Conservation (phyloP, 1,140 invertebrate genomes). For the Odontomachus brunneus region DNA sequence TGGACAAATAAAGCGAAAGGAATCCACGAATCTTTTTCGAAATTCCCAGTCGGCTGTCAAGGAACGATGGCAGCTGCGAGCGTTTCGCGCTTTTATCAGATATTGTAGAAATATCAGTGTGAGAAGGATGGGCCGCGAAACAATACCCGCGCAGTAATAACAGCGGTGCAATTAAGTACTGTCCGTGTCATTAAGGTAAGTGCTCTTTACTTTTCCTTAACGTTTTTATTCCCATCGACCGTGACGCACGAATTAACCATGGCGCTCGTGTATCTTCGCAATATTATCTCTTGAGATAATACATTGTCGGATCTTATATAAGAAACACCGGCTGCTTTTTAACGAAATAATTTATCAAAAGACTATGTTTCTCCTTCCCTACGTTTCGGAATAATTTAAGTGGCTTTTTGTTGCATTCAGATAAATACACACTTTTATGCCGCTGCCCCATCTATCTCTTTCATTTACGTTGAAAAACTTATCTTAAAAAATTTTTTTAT, state of each 20-base stretch:
- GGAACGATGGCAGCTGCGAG: neutral
- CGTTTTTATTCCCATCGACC: conserved; percentile 48
- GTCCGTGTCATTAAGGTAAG: conserved; percentile 57
- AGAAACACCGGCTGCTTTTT: conserved; percentile 40
- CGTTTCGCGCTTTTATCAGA: conserved; percentile 1
- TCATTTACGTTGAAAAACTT: no score
- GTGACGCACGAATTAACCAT: conserved; percentile 45
- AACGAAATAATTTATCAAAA: conserved; percentile 42
- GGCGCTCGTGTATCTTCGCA: conserved; percentile 47
- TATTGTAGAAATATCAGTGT: conserved; percentile 37
- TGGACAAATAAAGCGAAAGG: no score
- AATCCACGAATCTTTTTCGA: neutral
- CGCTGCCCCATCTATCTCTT: no score
- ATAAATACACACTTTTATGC: conserved; percentile 1
- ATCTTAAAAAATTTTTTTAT: neutral
- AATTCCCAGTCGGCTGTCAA: conserved; percentile 9
- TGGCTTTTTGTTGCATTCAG: conserved; percentile 6
- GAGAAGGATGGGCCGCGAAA: conserved; percentile 19
- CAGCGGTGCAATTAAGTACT: conserved; percentile 38
- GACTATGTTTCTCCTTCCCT: neutral
- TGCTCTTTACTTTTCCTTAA: conserved; percentile 57
- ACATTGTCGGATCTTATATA: neutral
- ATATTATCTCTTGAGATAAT: conserved; percentile 47
- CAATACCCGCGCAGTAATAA: conserved; percentile 44
- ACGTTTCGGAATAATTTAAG: conserved; percentile 6